Base-by-base conservation (phyloP, 1,140 invertebrate species). In the Drosophila nigrodunni region DNA sequence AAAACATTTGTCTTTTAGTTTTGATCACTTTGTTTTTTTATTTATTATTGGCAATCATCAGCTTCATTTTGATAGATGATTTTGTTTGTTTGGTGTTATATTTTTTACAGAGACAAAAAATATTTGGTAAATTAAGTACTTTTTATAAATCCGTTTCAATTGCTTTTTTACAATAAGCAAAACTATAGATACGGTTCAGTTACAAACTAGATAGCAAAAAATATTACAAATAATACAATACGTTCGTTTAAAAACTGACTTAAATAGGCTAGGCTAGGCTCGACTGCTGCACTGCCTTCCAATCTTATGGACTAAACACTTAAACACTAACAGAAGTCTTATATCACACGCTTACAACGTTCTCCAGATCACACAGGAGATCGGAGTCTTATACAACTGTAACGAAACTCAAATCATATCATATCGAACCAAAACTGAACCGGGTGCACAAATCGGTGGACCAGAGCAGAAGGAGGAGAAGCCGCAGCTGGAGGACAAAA, bases 121-220 rank as follows among this genome's bases (percentile, higher is more conserved):
- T 89, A 89, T 89, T 89, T 89, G 85, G 85, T 89, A 89, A 89
- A 89, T 81, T 85, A 89, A 89, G 85, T 89, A 89, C 85, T 89
- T 89, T 89, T 89, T 85, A 89, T 89, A 89, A 89, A 89, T 90
- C 85, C 80, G 80, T 85, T 89, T 89, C 67, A 68, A 69, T 52
- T 83, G 85, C 83, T 83, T 80, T 80, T 77, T 77, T 67, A 74
- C 61, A 69, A 69, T 67, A 88, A 83, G 80, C 83, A 87, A 77
- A 70, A 61, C 69, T 78, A 67, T 76, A 68, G 39, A 69, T 65
- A 64, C 60, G 72, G 58, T 78, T 61, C 71, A 39, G 58, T 75
- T 89, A 83, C 54, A 72, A 88, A 75, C 77, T 89, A 88, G 74
- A 70, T 83, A 88, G 82, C 83, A 78, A 71, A 82, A 65, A 83